Evolutionary conservation across 2,888 invertebrate genomes (phyloP).

Genomic region (Orchesellides sinensis): DNA sequence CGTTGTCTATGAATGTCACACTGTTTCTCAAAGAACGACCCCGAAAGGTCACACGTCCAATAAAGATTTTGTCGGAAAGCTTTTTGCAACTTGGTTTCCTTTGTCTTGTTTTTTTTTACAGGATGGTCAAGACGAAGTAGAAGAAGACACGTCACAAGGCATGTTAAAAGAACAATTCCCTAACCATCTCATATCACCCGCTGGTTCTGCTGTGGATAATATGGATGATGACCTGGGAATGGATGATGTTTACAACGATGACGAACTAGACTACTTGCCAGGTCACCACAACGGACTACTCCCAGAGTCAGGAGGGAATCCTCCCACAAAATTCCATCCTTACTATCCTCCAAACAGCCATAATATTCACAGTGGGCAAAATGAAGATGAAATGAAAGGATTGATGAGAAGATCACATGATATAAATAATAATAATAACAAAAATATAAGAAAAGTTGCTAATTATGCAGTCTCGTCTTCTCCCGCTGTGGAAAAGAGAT

Average conservation of each 20-base stretch:
- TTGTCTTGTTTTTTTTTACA: neutral
- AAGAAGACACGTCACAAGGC: slow-evolving; percentile 51
- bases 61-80: neutral
- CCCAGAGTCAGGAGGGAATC: no score
- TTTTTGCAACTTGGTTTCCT: no score
- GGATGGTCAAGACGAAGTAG: slow-evolving; percentile 44
- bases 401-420: no score
- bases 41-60: no score
- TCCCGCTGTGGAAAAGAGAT: neutral
- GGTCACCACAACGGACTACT: no score
- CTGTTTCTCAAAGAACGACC: no score
- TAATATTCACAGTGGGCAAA: no score
- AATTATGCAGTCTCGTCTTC: neutral
- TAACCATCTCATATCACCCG: neutral
- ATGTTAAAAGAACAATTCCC: slow-evolving; percentile 47
- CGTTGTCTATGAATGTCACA: neutral
- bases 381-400: no score
- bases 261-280: no score
- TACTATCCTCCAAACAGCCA: no score
- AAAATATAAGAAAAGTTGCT: neutral
- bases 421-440: no score
- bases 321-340: no score
- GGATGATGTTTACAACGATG: neutral
- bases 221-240: neutral
- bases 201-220: slow-evolving; percentile 10